Evolutionary conservation across 53 echinoderm and acorn worm genomes (phyloP), one percentile per base, ranked within the genome.

Genomic region (Glandiceps talaboti): DNA sequence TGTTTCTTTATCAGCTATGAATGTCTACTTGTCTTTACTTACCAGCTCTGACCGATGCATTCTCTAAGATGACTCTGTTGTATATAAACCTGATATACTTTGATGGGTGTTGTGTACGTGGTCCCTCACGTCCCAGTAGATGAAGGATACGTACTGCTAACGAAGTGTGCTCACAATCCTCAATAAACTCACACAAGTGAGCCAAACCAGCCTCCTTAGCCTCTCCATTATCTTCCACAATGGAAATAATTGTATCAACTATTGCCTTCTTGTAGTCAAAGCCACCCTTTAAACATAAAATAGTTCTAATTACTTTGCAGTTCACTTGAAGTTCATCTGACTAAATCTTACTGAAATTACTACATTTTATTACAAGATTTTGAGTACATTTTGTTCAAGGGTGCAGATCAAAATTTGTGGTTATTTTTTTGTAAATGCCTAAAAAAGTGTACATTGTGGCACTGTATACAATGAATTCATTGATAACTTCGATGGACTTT

Each of bases 41-140:
- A 97, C 97, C 97, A 1, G 97, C 97, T 85, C 97, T 85, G 79
- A 97, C 92, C 76, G 93, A 87, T 32, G 93, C 97, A 78, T 89
- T 93, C 85, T 97, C 97, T 85, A 97, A 78, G 84, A 97, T 97
- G 79, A 97, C 97, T 27, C 97, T 81, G 82, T 97, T 97, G 85
- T 93, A 97, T 86, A 97, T 97, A 85, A 93, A 97, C 28, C 97
- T 88, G 83, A 97, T 97, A 79, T 97, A 97, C 85, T 96, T 93
- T 80, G 97, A 94, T 0, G 97, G 97, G 30, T 84, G 85, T 29
- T 87, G 89, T 33, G 97, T 93, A 79, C 96, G 90, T 25, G 97
- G 97, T 1, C 93, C 97, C 82, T 97, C 97, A n/a, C 89, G 87
- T 0, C 97, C 97, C 25, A 97, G 88, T 74, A 97, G 93, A 33